phyloP scores from a whole-genome alignment of 2,888 invertebrate species.

The Fragum whitleyi region DNA sequence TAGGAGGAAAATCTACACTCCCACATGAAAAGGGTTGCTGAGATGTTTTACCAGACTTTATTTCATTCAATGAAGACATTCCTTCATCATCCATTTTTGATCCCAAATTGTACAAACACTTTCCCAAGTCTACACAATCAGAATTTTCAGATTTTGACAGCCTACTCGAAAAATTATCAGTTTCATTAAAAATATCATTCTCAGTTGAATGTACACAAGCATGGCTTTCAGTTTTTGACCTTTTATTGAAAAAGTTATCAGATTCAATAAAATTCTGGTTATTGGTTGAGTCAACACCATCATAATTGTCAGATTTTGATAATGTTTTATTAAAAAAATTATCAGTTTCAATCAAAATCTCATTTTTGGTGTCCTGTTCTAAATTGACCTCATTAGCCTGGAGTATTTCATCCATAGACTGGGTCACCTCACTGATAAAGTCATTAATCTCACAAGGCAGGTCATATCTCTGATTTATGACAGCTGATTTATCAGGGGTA shows the following conservation, averaged over 20 bases:
- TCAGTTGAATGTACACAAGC: too few relatives aligned
- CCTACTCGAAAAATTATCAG: too few relatives aligned
- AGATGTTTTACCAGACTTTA: neutral
- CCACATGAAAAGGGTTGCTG: neutral
- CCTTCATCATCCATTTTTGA: neutral
- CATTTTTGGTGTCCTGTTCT: neutral
- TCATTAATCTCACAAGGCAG: constrained; percentile 39
- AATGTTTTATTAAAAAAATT: too few relatives aligned
- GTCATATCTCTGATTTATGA: neutral
- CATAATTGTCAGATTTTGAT: neutral
- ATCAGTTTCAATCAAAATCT: too few relatives aligned
- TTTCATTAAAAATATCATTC: too few relatives aligned
- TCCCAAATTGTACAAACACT: neutral
- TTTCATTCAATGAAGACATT: neutral
- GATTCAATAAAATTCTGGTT: too few relatives aligned
- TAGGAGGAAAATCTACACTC: neutral
- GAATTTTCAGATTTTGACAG: neutral
- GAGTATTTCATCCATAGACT: constrained; percentile 52
- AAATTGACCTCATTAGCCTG: constrained; percentile 8
- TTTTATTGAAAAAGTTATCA: too few relatives aligned
- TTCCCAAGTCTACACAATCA: neutral
- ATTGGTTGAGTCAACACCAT: neutral
- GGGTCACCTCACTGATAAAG: constrained; percentile 48
- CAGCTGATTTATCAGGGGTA: constrained; percentile 1
- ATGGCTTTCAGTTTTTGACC: too few relatives aligned